Percentiles rank a stretch among this genome's conserved stretches.
Evolutionary conservation across 2,797 vertebrate species (phyloP).

Genomic region (Notamacropus eugenii): DNA sequence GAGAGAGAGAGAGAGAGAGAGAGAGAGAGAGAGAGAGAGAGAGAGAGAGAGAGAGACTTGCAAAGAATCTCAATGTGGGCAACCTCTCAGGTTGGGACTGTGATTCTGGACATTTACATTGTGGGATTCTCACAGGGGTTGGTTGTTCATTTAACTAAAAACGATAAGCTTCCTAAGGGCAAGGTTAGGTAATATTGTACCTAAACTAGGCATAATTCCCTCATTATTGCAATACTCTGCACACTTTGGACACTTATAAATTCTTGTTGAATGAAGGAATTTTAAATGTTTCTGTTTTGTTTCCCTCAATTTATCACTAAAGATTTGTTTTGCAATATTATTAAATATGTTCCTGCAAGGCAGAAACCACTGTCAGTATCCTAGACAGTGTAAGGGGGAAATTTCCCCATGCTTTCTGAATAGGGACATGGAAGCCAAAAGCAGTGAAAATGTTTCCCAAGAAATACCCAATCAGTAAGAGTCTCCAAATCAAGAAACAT

Average conservation of each 20-base stretch:
- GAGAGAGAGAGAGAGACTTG: no score
- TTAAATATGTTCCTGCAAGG: not conserved
- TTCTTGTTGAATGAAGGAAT: not conserved
- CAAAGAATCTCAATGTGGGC: not conserved
- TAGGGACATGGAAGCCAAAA: not conserved
- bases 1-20: no score
- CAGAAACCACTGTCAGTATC: not conserved
- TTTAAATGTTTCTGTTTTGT: not conserved
- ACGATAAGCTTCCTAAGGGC: not conserved
- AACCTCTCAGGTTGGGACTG: not conserved
- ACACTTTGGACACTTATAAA: not conserved
- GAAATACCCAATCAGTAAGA: not conserved
- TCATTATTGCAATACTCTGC: not conserved
- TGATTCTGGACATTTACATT: not conserved
- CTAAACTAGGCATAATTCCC: not conserved
- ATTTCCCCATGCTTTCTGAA: not conserved
- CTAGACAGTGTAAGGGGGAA: not conserved
- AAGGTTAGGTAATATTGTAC: not conserved
- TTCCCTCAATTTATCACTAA: not conserved
- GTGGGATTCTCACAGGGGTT: not conserved
- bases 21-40: not conserved
- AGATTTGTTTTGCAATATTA: not conserved
- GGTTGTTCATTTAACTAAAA: not conserved
- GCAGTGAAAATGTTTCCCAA: not conserved
- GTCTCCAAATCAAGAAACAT: not conserved